Evolutionary conservation across 1,140 invertebrate genomes (phyloP).

Genomic region (Stenopsyche tienmushanensis): DNA sequence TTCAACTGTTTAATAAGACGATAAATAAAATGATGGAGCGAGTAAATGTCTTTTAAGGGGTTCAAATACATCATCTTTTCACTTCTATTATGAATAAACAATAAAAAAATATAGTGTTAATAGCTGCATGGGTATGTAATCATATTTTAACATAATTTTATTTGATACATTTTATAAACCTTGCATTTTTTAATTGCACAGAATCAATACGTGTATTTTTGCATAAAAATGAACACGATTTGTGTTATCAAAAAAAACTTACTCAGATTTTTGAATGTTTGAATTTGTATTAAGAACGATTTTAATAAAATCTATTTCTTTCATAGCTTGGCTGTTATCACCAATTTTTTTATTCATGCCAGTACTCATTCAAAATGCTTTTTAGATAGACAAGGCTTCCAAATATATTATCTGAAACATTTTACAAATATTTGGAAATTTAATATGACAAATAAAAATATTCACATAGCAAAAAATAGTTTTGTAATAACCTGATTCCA

Average conservation of each 20-base stretch:
- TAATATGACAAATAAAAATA: neutral
- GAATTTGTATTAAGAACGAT: neutral
- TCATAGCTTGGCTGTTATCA: neutral
- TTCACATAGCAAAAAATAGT: neutral
- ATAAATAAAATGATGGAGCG: neutral
- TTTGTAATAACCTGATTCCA: conserved; percentile 15
- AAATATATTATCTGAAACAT: conserved; percentile 17
- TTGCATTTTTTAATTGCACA: neutral
- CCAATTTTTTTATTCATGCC: neutral
- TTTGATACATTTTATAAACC: conserved; percentile 1
- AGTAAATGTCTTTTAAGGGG: neutral
- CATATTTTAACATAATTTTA: neutral
- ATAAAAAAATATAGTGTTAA: neutral
- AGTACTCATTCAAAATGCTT: conserved; percentile 1
- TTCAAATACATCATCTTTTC: neutral
- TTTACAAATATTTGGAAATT: neutral
- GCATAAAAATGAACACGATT: neutral
- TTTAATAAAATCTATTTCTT: neutral
- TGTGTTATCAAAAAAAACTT: neutral
- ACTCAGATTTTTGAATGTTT: neutral
- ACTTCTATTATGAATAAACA: neutral
- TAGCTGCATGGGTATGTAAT: neutral
- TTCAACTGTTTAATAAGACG: too few species aligned
- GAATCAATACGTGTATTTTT: neutral
- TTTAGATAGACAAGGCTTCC: conserved; percentile 2